Base-by-base conservation (phyloP, 1,140 invertebrate genomes). In the Vanessa atalanta region DNA sequence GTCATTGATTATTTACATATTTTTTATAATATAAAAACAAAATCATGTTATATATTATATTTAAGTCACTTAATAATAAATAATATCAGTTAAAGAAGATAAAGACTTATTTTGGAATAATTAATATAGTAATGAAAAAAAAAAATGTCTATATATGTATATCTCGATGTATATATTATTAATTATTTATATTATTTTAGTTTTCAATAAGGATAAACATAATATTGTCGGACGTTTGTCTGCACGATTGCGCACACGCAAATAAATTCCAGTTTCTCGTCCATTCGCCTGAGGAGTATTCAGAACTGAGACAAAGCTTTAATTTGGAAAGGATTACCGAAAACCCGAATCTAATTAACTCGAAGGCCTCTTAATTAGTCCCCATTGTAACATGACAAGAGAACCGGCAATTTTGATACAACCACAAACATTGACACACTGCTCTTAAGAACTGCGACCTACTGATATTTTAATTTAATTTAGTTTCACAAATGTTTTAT, bases 331-430 rank as follows among this genome's bases (percentile, higher is more conserved):
- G 77, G 77, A 83, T 81, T 78, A 82, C 79, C 80, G 72, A 83
- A 86, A 84, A 78, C 79, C 79, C 78, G 71, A 82, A 83, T 80
- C 82, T 90, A 89, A 90, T 90, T 90, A 91, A 85, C 77, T 79
- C 53, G 43, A 80, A 81, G 80, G 81, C 83, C 81, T 83, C 88
- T 90, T 92, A 90, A 92, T 92, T 92, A 92, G 88, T 88, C 85
- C 78, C 88, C 84, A 88, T 90, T 92, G 90, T 92, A 85, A 81
- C 83, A 82, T 86, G 90, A 90, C 88, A 89, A 83, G 84, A 75
- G 80, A 85, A 83, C 83, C 82, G 79, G 83, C 84, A 84, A 87
- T 89, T 89, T 88, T 80, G 80, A 81, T 87, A 79, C 75, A 79
- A 76, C 81, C 73, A 72, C 70, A 63, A 71, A 65, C 26, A 77